Percentiles rank a stretch among this genome's conserved stretches.
phyloP scores from a whole-genome alignment of 1,140 invertebrate species.

The Trichogramma pretiosum region DNA sequence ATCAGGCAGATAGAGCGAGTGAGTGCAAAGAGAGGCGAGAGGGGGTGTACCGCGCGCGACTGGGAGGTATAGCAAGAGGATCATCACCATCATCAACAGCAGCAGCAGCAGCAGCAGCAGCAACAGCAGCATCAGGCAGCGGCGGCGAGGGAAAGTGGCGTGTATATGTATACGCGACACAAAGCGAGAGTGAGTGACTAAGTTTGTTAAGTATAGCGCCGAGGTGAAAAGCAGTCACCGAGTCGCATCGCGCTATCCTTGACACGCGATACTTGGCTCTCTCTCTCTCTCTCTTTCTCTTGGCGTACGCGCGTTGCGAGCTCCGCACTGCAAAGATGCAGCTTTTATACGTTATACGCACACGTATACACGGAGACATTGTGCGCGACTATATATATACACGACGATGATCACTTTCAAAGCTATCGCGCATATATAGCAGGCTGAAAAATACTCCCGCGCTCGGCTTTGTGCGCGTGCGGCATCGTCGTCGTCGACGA shows the following conservation, averaged over 20 bases:
- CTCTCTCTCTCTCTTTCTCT: no score
- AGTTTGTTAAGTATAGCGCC: conserved; percentile 29
- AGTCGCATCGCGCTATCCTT: conserved; percentile 26
- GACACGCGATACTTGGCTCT: conserved; percentile 28
- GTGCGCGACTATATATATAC: no score
- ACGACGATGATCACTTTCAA: conserved; percentile 16
- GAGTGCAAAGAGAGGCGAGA: no score
- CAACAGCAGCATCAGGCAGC: no score
- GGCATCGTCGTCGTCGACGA: no score
- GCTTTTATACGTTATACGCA: neutral
- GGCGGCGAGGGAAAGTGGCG: conserved; percentile 3
- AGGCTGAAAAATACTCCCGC: no score
- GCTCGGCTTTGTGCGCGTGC: no score
- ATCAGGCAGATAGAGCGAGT: neutral
- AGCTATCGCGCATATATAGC: no score
- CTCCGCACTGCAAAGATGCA: neutral
- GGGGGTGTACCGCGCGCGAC: neutral
- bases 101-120: no score
- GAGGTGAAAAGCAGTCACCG: conserved; percentile 26
- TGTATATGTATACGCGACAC: conserved; percentile 22
- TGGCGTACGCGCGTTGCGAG: conserved; percentile 16
- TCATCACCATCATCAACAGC: no score
- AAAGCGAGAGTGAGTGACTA: no score
- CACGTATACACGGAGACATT: no score
- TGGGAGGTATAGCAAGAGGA: neutral